A percentile compares a stretch with the other conserved stretches of the same genome.
Evolutionary conservation across 2,888 invertebrate species (phyloP).

Genomic region (Alcis repandata): DNA sequence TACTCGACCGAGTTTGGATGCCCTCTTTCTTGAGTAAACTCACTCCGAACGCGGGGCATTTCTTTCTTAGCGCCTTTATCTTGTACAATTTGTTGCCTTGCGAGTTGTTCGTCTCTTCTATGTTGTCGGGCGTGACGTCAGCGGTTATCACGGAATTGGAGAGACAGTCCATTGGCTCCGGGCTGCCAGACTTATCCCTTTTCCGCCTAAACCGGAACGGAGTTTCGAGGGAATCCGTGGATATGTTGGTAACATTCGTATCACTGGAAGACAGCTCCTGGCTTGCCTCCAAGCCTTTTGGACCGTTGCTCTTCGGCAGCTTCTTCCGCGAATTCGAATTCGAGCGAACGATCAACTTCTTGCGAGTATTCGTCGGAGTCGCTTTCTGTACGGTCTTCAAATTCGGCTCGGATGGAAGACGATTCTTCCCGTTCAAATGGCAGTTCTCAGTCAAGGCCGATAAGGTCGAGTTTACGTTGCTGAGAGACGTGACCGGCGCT

Average conservation of each 20-base stretch:
- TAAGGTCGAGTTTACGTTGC: conserved; percentile 76
- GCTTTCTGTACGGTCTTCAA: conserved; percentile 67
- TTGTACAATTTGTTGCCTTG: conserved; percentile 83
- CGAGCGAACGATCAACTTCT: conserved; percentile 78
- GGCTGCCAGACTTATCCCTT: conserved; percentile 78
- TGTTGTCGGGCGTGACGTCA: conserved; percentile 79
- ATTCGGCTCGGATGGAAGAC: conserved; percentile 77
- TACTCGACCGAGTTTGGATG: conserved; percentile 80
- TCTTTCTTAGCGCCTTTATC: conserved; percentile 81
- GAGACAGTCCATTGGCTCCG: conserved; percentile 81
- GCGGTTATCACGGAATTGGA: conserved; percentile 76
- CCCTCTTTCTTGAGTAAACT: conserved; percentile 79
- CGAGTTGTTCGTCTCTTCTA: conserved; percentile 79
- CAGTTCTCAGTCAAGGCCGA: conserved; percentile 81
- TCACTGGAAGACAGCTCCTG: conserved; percentile 83
- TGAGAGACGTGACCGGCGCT: conserved; percentile 47
- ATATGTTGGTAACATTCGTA: conserved; percentile 82
- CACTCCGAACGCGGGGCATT: conserved; percentile 77
- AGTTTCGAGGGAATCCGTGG: conserved; percentile 78
- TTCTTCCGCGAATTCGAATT: conserved; percentile 79
- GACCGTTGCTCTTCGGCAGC: conserved; percentile 68
- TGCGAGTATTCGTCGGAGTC: conserved; percentile 63
- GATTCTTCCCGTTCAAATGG: conserved; percentile 79
- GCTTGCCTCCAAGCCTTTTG: conserved; percentile 69
- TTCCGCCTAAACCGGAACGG: conserved; percentile 80